phyloP scores from a whole-genome alignment of 2,888 invertebrate genomes.

The Tinea trinotella region DNA sequence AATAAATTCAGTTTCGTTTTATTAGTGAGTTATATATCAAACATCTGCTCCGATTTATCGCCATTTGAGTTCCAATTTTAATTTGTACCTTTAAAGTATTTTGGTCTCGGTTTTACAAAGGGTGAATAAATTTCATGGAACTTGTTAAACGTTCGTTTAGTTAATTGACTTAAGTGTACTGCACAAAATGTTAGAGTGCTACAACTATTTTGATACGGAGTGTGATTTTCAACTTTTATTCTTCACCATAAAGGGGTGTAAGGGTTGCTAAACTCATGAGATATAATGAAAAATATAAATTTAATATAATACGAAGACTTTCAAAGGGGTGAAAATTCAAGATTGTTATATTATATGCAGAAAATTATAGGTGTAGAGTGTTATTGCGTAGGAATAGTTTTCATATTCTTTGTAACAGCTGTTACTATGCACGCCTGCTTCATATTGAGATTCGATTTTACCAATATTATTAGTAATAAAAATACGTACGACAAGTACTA shows the following conservation, averaged over 20 bases:
- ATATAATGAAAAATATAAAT: conserved; percentile 8
- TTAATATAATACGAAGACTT: neutral
- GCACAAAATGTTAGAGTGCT: conserved; percentile 2
- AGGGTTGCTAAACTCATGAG: neutral
- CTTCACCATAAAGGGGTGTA: neutral
- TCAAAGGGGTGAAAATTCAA: neutral
- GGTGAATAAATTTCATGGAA: conserved; percentile 20
- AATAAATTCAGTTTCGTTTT: conserved; percentile 19
- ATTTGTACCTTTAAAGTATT: conserved; percentile 12
- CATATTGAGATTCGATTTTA: conserved; percentile 8
- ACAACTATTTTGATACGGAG: neutral
- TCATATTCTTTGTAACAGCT: conserved; percentile 14
- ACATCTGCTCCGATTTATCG: conserved; percentile 21
- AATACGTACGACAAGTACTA: too few relatives aligned
- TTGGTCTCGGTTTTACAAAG: conserved; percentile 15
- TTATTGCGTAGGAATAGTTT: conserved; percentile 16
- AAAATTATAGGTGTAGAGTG: neutral
- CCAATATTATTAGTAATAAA: neutral
- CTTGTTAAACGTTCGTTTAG: conserved; percentile 12
- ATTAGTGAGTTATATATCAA: conserved; percentile 20
- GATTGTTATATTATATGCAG: neutral
- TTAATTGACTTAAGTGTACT: neutral
- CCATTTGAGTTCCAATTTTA: conserved; percentile 12
- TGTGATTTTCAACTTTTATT: neutral
- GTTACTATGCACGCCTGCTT: conserved; percentile 11